Conservation (phyloP, 2,113 vertebrate species). For the Coptodon rendalli region DNA sequence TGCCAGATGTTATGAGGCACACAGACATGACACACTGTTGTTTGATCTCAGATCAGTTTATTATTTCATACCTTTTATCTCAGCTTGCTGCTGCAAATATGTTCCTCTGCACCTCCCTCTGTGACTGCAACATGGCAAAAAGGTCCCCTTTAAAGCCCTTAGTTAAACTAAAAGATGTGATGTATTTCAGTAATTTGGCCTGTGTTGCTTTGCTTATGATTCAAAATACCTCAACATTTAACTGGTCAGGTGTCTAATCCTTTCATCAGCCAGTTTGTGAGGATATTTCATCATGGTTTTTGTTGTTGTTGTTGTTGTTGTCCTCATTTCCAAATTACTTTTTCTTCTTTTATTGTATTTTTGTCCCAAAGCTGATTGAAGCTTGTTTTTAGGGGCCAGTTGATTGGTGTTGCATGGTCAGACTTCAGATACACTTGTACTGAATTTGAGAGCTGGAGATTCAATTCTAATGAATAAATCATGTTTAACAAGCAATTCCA, state of each 20-base stretch:
- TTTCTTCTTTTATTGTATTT: neutral
- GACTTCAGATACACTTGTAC: slow-evolving; percentile 3
- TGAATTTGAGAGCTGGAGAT: neutral
- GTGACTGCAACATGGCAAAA: neutral
- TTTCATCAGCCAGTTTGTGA: neutral
- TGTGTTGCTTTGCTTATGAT: neutral
- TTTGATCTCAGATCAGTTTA: neutral
- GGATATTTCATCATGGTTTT: neutral
- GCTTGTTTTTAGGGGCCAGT: slow-evolving; percentile 21
- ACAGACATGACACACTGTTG: neutral
- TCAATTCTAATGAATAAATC: slow-evolving; percentile 25
- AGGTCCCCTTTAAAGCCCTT: neutral
- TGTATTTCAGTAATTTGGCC: neutral
- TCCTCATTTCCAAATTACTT: neutral
- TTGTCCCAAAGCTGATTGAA: neutral
- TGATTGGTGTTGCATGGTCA: slow-evolving; percentile 15
- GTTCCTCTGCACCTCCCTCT: slow-evolving; percentile 10
- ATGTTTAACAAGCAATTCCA: slow-evolving; percentile 5
- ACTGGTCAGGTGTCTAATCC: neutral
- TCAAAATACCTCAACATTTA: neutral
- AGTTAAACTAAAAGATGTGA: neutral
- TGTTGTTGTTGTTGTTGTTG: neutral
- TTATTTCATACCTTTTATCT: neutral
- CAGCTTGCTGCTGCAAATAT: neutral
- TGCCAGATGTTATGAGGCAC: neutral